Percentiles rank a stretch among this genome's conserved stretches.
phyloP scores from a whole-genome alignment of 1,140 invertebrate species.

The Diabrotica virgifera region DNA sequence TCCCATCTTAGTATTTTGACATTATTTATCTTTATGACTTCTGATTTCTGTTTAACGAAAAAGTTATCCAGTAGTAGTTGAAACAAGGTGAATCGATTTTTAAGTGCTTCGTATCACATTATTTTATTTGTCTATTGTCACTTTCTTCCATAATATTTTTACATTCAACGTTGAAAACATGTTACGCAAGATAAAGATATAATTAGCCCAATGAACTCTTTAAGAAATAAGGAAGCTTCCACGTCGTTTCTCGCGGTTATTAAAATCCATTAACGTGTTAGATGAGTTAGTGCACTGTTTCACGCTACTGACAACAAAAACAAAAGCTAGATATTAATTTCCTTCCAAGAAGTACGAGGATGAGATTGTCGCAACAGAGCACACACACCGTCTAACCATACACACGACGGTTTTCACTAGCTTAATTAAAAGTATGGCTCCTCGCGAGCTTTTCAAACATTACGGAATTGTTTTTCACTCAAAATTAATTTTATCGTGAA shows the following conservation, averaged over 20 bases:
- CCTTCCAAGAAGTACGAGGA: neutral
- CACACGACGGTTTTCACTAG: neutral
- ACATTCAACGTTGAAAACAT: too few species aligned
- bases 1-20: too few species aligned
- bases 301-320: neutral
- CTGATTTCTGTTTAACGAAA: too few species aligned
- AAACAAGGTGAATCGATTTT: too few species aligned
- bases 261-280: neutral
- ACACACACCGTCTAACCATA: neutral
- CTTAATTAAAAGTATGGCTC: neutral
- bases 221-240: neutral
- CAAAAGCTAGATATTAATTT: constrained; percentile 1
- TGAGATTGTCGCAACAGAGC: neutral
- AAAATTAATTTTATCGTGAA: neutral
- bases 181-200: too few species aligned
- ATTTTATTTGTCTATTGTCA: too few species aligned
- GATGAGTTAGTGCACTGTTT: neutral
- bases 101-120: too few species aligned
- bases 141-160: too few species aligned
- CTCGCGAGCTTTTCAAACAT: neutral
- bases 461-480: neutral
- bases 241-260: neutral
- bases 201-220: too few species aligned
- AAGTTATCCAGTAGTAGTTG: too few species aligned
- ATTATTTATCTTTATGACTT: too few species aligned